Percentiles rank a stretch among this genome's conserved stretches.
phyloP scores from a whole-genome alignment of 2,797 vertebrate genomes.

The Hypotaenidia philippensis region DNA sequence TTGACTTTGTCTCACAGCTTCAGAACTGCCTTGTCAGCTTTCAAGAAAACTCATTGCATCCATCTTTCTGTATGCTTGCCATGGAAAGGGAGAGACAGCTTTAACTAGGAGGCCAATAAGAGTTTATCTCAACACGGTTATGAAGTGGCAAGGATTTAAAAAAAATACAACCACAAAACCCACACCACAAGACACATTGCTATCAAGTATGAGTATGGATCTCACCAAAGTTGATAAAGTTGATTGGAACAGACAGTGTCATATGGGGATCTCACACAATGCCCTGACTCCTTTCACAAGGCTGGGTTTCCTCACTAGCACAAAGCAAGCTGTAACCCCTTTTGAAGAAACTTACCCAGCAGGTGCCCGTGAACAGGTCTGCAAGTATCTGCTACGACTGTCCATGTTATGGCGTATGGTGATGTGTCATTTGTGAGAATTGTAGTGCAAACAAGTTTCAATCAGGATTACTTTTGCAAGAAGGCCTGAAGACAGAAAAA shows the following conservation, averaged over 20 bases:
- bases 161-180: rapidly evolving
- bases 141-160: background rate
- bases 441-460: background rate
- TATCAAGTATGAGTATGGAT: background rate
- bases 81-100: background rate
- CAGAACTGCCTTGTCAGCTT: background rate
- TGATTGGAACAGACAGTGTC: background rate
- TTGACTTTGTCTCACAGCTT: background rate
- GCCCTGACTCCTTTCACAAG: background rate
- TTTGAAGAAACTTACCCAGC: background rate
- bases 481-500: background rate
- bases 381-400: background rate
- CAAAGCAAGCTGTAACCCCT: background rate
- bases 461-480: background rate
- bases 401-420: background rate
- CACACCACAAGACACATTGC: background rate
- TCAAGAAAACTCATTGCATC: background rate
- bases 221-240: background rate
- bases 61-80: background rate
- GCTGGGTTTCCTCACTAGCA: background rate
- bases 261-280: background rate
- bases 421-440: background rate
- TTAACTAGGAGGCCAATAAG: background rate
- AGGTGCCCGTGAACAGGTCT: background rate
- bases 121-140: background rate